Evolutionary conservation across 1,140 invertebrate species (phyloP).

Genomic region (Oncopodura yosiiana): DNA sequence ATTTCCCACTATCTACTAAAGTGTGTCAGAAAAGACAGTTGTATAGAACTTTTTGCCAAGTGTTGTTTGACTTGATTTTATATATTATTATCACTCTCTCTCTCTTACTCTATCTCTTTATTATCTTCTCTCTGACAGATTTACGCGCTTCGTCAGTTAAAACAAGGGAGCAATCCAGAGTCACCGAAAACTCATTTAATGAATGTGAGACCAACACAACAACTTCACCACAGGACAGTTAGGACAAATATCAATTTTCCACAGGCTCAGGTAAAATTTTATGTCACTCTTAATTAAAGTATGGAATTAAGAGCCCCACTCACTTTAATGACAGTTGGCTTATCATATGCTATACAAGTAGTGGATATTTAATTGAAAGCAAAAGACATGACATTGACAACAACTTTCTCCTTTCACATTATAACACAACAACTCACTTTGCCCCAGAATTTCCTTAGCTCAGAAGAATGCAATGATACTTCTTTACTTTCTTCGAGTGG

Average conservation of each 20-base stretch:
- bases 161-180: conserved; percentile 73
- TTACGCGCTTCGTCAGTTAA: conserved; percentile 64
- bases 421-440: too few relatives aligned
- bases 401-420: not conserved
- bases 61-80: not conserved
- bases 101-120: conserved; percentile 1
- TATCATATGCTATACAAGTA: too few relatives aligned
- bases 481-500: too few relatives aligned
- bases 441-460: too few relatives aligned
- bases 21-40: too few relatives aligned
- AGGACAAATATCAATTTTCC: conserved; percentile 93
- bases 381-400: too few relatives aligned
- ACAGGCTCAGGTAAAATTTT: conserved; percentile 55
- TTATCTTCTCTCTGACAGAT: conserved; percentile 51
- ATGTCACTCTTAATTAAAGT: conserved; percentile 30
- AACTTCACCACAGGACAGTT: conserved; percentile 77
- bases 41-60: too few relatives aligned
- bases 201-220: conserved; percentile 82
- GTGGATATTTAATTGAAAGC: too few relatives aligned
- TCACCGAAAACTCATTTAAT: conserved; percentile 83
- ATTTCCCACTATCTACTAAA: too few relatives aligned
- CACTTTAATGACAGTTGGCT: not conserved
- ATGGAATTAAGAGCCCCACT: conserved; percentile 15
- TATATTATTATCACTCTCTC: not conserved
- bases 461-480: too few relatives aligned